Evolutionary conservation across 2,113 vertebrate species (phyloP), one percentile per base, ranked within the genome.

Genomic region (Aptenodytes forsteri): DNA sequence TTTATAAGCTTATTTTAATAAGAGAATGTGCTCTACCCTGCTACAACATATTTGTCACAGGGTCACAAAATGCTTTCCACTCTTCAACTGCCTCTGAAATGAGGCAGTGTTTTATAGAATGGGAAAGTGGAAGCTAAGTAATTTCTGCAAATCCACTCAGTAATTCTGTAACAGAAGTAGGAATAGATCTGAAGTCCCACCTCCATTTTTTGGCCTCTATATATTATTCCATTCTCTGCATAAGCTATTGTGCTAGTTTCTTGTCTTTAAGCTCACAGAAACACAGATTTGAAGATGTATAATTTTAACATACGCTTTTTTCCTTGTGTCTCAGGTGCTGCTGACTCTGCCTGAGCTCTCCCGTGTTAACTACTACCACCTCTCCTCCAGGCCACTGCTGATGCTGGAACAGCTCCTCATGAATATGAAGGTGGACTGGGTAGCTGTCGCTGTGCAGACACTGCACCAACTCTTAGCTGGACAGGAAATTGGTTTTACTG

Each of bases 361-460:
- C 97, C 98, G 98, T 79, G 98, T 98, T 95, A 98, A 98, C 91
- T 99, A 99, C 87, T 98, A 98, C 95, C 98, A 99, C 40, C 97
- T 99, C 78, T 98, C 99, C 61, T 99, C 99, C 6, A 99, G 98
- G 75, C 99, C 99, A 1, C 94, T 99, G 95, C 98, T 99, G 77
- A 99, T 99, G 99, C 97, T 99, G 56, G 99, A 99, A 85, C 99
- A 99, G 97, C 98, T 99, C 29, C 97, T 99, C 92, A 99, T 99
- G 99, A 99, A 99, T 95, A 99, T 99, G 98, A 99, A 99, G 96
- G 99, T 99, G 92, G 99, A 99, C 64, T 99, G 99, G 99, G 99
- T 98, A 15, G 98, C 98, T 4, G 82, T 98, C 3, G 99, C 99
- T 1, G 98, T 99, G 65, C 97, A 97, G 61, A 99, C 98, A 2